phyloP scores from a whole-genome alignment of 1,140 invertebrate genomes.

The Heterodera schachtii region DNA sequence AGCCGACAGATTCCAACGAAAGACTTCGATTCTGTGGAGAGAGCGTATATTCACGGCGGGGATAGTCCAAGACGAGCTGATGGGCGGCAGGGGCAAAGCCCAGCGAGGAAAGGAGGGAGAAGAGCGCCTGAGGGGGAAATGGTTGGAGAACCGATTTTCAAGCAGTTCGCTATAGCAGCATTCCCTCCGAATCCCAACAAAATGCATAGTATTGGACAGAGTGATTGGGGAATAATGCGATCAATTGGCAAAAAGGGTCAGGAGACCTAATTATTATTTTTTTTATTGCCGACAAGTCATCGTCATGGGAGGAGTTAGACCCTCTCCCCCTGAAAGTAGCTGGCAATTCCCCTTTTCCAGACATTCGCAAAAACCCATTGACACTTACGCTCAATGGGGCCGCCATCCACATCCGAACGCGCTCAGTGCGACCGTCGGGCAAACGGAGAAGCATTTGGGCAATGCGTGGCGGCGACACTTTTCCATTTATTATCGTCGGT shows the following conservation, averaged over 20 bases:
- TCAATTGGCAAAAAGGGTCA: no score
- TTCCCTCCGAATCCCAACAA: no score
- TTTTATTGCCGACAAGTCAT: no score
- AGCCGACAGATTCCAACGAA: conserved; percentile 47
- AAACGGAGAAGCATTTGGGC: conserved; percentile 8
- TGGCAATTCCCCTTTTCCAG: not conserved
- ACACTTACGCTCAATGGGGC: conserved; percentile 1
- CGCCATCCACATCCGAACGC: conserved; percentile 12
- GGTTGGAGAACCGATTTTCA: no score
- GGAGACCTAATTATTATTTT: no score
- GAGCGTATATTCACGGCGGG: conserved; percentile 38
- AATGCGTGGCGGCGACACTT: not conserved
- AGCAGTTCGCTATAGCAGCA: no score
- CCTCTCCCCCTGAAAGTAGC: no score
- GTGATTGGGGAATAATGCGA: no score
- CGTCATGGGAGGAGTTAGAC: no score
- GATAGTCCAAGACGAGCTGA: conserved; percentile 48
- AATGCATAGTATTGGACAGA: not conserved
- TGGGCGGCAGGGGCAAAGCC: conserved; percentile 37
- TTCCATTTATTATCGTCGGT: not conserved
- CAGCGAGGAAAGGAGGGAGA: conserved; percentile 40
- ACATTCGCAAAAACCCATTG: no score
- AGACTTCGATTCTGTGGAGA: conserved; percentile 2
- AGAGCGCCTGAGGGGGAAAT: conserved; percentile 51
- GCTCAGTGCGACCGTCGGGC: not conserved